Conservation (phyloP, 2,113 vertebrate genomes). For the Semicossyphus pulcher region DNA sequence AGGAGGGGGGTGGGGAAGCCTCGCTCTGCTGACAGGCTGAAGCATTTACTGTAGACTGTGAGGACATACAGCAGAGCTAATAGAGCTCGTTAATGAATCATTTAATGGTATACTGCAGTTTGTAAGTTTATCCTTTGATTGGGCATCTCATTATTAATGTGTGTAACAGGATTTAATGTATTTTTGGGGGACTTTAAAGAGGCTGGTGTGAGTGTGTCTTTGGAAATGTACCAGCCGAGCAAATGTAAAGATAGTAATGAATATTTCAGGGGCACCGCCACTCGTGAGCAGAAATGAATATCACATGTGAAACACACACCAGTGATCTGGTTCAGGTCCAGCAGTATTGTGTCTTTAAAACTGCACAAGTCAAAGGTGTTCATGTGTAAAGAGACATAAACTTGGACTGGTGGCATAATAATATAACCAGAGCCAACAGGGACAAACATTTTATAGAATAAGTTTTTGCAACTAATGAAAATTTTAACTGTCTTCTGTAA, state of each 20-base stretch:
- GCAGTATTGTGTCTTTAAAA: background rate
- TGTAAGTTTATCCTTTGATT: background rate
- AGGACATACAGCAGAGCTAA: slow-evolving; percentile 10
- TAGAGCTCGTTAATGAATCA: background rate
- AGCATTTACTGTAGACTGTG: slow-evolving; percentile 29
- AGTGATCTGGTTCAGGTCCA: slow-evolving; percentile 30
- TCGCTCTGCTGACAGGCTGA: slow-evolving; percentile 1
- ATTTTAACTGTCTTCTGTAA: no score
- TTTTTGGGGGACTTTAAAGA: background rate
- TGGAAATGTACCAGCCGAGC: slow-evolving; percentile 35
- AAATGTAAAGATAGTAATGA: slow-evolving; percentile 46
- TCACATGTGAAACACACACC: slow-evolving; percentile 64
- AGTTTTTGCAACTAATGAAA: no score
- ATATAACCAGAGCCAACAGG: no score
- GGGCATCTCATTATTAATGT: background rate
- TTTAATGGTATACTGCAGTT: background rate
- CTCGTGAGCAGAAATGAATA: slow-evolving; percentile 36
- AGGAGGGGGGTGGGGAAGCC: slow-evolving; percentile 15
- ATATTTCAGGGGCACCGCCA: slow-evolving; percentile 68
- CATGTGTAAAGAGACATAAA: slow-evolving; percentile 6
- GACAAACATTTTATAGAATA: no score
- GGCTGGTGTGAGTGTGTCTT: background rate
- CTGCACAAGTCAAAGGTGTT: slow-evolving; percentile 8
- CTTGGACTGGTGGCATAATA: no score
- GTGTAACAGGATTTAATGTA: background rate